Evolutionary conservation across 2,888 invertebrate species (phyloP).

Genomic region (Branchipolynoe longqiensis): DNA sequence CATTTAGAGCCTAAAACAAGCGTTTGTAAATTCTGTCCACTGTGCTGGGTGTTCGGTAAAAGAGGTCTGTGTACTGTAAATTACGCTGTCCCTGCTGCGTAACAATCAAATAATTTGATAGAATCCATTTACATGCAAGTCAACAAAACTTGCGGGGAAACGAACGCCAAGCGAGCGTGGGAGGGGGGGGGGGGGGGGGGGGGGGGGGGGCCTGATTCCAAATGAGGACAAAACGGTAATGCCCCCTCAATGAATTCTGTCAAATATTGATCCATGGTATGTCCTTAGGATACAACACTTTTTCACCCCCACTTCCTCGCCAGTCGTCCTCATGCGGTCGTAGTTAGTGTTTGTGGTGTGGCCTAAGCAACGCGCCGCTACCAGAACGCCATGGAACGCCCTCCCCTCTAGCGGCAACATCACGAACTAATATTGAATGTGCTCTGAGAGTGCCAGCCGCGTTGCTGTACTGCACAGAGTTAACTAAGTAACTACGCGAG

Average conservation of each 20-base stretch:
- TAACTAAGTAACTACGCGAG: background rate
- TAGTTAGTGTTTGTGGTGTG: too few species aligned
- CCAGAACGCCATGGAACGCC: conserved; percentile 24
- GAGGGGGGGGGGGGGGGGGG: too few species aligned
- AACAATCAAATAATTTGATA: conserved; percentile 50
- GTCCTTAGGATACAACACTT: conserved; percentile 34
- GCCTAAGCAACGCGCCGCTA: background rate
- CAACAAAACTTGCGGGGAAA: conserved; percentile 35
- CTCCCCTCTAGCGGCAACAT: conserved; percentile 42
- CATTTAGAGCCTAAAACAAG: conserved; percentile 28
- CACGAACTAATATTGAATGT: conserved; percentile 21
- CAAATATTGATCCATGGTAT: conserved; percentile 47
- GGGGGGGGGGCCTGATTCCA: conserved; percentile 19
- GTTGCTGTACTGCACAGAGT: background rate
- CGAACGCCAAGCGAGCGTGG: too few species aligned
- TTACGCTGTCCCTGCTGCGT: conserved; percentile 6
- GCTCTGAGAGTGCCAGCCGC: background rate
- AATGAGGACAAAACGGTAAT: conserved; percentile 47
- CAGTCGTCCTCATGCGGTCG: conserved; percentile 18
- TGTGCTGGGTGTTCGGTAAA: background rate
- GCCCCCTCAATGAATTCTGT: conserved; percentile 46
- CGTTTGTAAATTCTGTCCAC: conserved; percentile 27
- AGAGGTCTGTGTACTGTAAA: conserved; percentile 27
- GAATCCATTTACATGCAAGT: conserved; percentile 43
- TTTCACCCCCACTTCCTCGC: background rate